Conservation (phyloP, 1,140 invertebrate genomes). For the Metaphire vulgaris region DNA sequence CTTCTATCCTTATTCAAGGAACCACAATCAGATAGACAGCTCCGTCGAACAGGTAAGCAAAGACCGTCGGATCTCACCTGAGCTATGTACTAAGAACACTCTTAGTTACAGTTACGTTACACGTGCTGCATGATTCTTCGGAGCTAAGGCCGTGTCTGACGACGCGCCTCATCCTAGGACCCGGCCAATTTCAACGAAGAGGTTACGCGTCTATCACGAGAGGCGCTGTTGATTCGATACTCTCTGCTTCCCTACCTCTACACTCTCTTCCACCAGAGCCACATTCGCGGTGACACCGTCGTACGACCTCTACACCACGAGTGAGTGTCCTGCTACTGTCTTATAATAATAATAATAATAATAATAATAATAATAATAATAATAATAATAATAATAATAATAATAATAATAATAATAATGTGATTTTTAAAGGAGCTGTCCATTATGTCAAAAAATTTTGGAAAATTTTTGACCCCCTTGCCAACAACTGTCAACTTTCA, state of each 20-base stretch:
- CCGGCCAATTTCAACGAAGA: slow-evolving; percentile 5
- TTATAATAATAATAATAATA: neutral
- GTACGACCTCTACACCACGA: slow-evolving; percentile 62
- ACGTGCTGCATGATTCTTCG: neutral
- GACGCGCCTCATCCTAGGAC: neutral
- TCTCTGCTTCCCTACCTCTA: slow-evolving; percentile 70
- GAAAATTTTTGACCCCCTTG: too few relatives aligned
- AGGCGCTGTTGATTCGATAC: slow-evolving; percentile 55
- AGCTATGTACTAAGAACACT: neutral
- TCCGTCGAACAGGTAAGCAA: neutral
- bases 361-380: too few relatives aligned
- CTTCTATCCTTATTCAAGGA: slow-evolving; percentile 50
- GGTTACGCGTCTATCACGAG: neutral
- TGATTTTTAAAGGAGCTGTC: neutral
- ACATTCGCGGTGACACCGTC: slow-evolving; percentile 64
- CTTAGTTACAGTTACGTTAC: neutral
- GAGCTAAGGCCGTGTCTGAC: too few relatives aligned
- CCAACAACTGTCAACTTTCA: too few relatives aligned
- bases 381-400: neutral
- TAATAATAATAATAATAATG: slow-evolving; percentile 7
- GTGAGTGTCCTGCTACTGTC: slow-evolving; percentile 3
- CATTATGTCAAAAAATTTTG: too few relatives aligned
- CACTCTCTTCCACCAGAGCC: slow-evolving; percentile 66
- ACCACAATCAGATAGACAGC: slow-evolving; percentile 37
- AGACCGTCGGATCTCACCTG: neutral